phyloP scores from a whole-genome alignment of 1,140 invertebrate species.

The Arion vulgaris region DNA sequence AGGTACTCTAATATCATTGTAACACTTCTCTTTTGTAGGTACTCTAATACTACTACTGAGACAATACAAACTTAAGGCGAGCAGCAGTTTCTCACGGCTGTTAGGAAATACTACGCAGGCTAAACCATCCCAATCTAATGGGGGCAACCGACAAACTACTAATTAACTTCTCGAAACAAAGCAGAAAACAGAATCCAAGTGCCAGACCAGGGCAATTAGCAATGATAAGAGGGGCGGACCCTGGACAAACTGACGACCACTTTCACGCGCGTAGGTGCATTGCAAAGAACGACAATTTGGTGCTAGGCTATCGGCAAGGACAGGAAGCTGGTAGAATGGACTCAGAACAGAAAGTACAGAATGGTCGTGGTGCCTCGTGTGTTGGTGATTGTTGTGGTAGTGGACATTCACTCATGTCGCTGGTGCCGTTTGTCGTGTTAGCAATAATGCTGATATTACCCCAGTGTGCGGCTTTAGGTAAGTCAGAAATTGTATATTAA shows the following conservation, averaged over 20 bases:
- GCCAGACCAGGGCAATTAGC: neutral
- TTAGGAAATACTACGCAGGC: neutral
- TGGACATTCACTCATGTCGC: conserved; percentile 6
- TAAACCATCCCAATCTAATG: neutral
- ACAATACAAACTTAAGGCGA: neutral
- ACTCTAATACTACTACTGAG: neutral
- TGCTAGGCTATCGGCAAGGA: neutral
- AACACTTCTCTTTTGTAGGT: no score
- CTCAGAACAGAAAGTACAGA: neutral
- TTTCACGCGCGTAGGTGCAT: neutral
- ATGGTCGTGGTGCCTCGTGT: neutral
- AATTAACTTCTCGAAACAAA: neutral
- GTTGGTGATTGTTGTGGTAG: neutral
- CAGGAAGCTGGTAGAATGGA: conserved; percentile 1
- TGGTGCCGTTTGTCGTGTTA: neutral
- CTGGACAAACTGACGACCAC: neutral
- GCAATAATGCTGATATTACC: neutral
- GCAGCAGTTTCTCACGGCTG: neutral
- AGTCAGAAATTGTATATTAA: no score
- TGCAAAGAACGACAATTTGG: neutral
- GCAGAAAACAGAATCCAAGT: neutral
- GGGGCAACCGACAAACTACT: neutral
- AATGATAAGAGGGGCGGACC: neutral
- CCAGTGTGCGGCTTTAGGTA: neutral
- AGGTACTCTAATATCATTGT: no score